Percentiles rank a stretch among this genome's conserved stretches.
Conservation (phyloP, 2,888 invertebrate species). For the Catocala nupta region DNA sequence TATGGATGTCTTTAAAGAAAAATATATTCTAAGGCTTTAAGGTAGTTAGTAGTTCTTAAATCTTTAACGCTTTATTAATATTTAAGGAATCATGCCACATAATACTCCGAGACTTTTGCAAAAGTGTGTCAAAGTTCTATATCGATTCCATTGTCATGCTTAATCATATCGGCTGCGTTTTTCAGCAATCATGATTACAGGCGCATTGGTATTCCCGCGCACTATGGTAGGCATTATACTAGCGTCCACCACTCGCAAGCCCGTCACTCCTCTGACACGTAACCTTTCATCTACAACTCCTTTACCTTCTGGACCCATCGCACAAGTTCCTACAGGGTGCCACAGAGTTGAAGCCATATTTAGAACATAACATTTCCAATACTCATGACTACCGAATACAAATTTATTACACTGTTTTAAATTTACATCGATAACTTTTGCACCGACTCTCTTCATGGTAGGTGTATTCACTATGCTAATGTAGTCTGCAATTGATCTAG, state of each 20-base stretch:
- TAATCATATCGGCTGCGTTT: slow-evolving; percentile 88
- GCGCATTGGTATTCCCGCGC: slow-evolving; percentile 88
- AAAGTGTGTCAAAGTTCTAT: neutral
- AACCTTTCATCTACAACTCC: slow-evolving; percentile 64
- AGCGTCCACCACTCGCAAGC: slow-evolving; percentile 88
- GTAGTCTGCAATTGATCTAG: slow-evolving; percentile 50
- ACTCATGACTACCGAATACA: slow-evolving; percentile 48
- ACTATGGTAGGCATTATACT: slow-evolving; percentile 88
- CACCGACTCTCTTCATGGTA: slow-evolving; percentile 49
- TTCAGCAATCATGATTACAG: slow-evolving; percentile 89
- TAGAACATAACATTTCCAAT: slow-evolving; percentile 60
- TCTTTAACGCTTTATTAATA: no score
- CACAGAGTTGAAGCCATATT: slow-evolving; percentile 88
- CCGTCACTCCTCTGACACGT: slow-evolving; percentile 82
- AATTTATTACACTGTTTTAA: slow-evolving; percentile 43
- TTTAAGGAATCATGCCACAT: no score
- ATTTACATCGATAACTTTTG: slow-evolving; percentile 39
- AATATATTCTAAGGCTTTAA: no score
- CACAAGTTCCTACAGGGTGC: slow-evolving; percentile 63
- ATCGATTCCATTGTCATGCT: slow-evolving; percentile 57
- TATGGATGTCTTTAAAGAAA: no score
- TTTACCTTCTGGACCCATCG: slow-evolving; percentile 59
- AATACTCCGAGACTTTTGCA: no score
- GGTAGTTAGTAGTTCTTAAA: no score
- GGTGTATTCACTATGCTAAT: slow-evolving; percentile 52